These are phyloP conservation scores for Callionymus lyra DNA, from an alignment of 2,113 vertebrate genomes.

Conservation along the genomic window DNA sequence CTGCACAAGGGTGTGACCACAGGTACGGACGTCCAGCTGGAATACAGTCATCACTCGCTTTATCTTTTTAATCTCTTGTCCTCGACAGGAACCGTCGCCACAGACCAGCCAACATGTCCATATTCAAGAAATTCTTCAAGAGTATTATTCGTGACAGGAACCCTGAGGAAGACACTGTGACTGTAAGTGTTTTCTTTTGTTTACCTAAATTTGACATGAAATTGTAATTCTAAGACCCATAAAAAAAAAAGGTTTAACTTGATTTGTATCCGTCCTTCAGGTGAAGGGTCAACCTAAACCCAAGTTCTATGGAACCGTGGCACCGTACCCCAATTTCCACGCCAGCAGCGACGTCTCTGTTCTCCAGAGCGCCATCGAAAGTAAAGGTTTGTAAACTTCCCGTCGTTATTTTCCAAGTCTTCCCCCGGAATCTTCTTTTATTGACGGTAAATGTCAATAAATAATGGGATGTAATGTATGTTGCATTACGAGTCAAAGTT, in stretches of 20 bases:
- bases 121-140: slow-evolving; percentile 40
- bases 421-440: no score
- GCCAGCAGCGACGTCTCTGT: slow-evolving; percentile 68
- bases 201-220: no score
- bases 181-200: slow-evolving; percentile 21
- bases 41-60: not conserved
- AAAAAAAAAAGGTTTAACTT: no score
- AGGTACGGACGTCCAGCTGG: no score
- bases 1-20: no score
- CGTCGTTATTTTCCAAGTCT: not conserved
- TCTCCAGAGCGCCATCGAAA: slow-evolving; percentile 73
- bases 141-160: slow-evolving; percentile 25
- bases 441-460: no score
- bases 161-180: slow-evolving; percentile 8
- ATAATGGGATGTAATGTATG: no score
- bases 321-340: slow-evolving; percentile 67
- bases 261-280: slow-evolving; percentile 28
- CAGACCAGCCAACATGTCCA: slow-evolving; percentile 30
- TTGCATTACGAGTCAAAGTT: no score
- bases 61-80: not conserved
- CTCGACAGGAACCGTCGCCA: not conserved
- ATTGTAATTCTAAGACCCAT: no score
- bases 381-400: slow-evolving; percentile 66
- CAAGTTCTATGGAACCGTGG: slow-evolving; percentile 56
- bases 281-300: slow-evolving; percentile 30